A percentile compares a stretch with the other conserved stretches of the same genome.
These are phyloP conservation scores for Drosophila hamatofila DNA, from an alignment of 2,888 invertebrate species.

Conservation along the genomic window DNA sequence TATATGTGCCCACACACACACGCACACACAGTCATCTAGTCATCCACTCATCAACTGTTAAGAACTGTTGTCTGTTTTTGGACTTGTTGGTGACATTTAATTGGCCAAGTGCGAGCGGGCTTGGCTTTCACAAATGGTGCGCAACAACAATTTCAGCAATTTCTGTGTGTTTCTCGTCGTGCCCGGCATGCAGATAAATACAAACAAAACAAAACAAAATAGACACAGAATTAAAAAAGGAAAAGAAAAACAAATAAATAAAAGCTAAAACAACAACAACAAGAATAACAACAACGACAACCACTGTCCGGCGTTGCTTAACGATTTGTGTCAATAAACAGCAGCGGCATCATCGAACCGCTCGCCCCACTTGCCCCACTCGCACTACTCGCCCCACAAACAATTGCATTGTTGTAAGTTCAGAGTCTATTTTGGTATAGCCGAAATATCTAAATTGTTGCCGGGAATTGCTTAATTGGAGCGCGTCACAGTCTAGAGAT, in stretches of 20 bases:
- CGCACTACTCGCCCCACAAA: constrained; percentile 28
- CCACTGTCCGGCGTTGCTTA: constrained; percentile 9
- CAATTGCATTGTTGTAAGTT: constrained; percentile 43
- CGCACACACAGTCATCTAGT: neutral
- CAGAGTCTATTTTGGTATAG: constrained; percentile 8
- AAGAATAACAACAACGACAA: constrained; percentile 16
- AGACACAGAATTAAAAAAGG: neutral
- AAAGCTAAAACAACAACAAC: constrained; percentile 27
- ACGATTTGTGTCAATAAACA: constrained; percentile 51
- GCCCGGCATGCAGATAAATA: constrained; percentile 65
- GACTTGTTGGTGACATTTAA: constrained; percentile 47
- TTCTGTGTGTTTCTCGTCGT: constrained; percentile 42
- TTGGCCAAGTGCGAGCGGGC: constrained; percentile 63
- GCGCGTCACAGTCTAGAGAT: neutral
- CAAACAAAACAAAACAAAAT: neutral
- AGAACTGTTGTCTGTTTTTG: constrained; percentile 24
- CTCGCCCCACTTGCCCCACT: constrained; percentile 28
- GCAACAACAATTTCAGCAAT: constrained; percentile 30
- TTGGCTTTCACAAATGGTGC: constrained; percentile 73
- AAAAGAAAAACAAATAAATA: neutral
- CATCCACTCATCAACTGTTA: constrained; percentile 10
- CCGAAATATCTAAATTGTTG: neutral
- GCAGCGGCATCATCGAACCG: constrained; percentile 34
- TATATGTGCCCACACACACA: too few relatives aligned
- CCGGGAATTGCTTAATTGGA: neutral